Conservation (phyloP, 2,888 invertebrate species). For the Volucella inflata region DNA sequence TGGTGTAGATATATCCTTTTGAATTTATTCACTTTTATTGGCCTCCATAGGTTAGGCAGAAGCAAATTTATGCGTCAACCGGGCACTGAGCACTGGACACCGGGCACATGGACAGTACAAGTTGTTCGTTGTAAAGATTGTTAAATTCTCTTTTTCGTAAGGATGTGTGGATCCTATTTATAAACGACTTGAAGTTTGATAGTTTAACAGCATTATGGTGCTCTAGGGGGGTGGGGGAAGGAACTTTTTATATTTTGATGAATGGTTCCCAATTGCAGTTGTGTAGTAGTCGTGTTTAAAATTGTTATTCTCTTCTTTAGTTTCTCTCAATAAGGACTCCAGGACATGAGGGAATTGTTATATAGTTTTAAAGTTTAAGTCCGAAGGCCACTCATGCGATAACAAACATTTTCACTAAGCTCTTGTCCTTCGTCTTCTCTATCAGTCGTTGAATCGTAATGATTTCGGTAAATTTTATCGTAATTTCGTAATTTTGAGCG, state of each 20-base stretch:
- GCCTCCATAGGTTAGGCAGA: constrained; percentile 54
- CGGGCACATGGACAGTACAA: constrained; percentile 8
- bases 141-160: constrained; percentile 2
- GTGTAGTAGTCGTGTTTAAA: constrained; percentile 19
- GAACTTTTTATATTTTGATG: constrained; percentile 56
- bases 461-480: constrained; percentile 68
- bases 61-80: constrained; percentile 67
- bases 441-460: constrained; percentile 50
- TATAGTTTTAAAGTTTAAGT: constrained; percentile 26
- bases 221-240: constrained; percentile 7
- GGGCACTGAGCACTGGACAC: constrained; percentile 3
- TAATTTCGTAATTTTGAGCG: constrained; percentile 71
- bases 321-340: not conserved
- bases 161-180: constrained; percentile 45
- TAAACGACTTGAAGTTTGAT: constrained; percentile 48
- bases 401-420: constrained; percentile 70
- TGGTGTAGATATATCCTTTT: constrained; percentile 51
- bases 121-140: constrained; percentile 12
- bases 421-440: constrained; percentile 47
- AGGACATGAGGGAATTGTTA: constrained; percentile 2
- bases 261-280: constrained; percentile 58
- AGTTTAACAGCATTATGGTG: constrained; percentile 55
- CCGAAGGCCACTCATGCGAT: constrained; percentile 65
- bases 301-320: constrained; percentile 25
- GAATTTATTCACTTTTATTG: constrained; percentile 72